A percentile compares a stretch with the other conserved stretches of the same genome.
Evolutionary conservation across 1,140 invertebrate genomes (phyloP).

Genomic region (Bombus superbus): DNA sequence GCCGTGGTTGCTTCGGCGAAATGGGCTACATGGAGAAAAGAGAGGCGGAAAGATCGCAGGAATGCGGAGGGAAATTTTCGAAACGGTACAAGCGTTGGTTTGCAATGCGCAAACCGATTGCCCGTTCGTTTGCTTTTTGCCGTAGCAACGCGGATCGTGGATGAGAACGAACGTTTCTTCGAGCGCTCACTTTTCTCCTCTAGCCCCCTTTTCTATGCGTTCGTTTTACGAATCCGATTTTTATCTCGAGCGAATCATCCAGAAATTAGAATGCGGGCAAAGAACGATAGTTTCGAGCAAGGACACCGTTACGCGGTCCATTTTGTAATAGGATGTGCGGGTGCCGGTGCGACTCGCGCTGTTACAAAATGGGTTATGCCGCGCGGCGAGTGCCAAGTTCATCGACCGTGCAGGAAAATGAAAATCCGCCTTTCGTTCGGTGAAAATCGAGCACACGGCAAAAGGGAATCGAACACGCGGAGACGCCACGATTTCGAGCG

Average conservation of each 20-base stretch:
- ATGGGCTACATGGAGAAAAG: conserved; percentile 24
- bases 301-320: conserved; percentile 17
- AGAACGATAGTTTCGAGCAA: neutral
- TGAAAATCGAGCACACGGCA: conserved; percentile 13
- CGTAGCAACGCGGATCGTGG: neutral
- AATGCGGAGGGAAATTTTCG: conserved; percentile 37
- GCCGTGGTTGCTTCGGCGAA: neutral
- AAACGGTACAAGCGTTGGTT: conserved; percentile 5
- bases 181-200: neutral
- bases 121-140: conserved; percentile 34
- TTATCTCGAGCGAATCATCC: neutral
- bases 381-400: conserved; percentile 75
- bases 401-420: conserved; percentile 73
- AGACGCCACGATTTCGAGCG: neutral
- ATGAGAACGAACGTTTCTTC: conserved; percentile 8
- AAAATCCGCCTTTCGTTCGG: conserved; percentile 12
- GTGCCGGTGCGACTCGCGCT: conserved; percentile 47
- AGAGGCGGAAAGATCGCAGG: neutral
- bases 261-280: conserved; percentile 34
- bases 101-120: conserved; percentile 13
- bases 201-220: neutral
- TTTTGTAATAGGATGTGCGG: conserved; percentile 45
- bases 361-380: conserved; percentile 82
- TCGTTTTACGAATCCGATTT: neutral
- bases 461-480: conserved; percentile 14